A percentile compares a stretch with the other conserved stretches of the same genome.
Evolutionary conservation across 2,113 vertebrate species (phyloP).

Genomic region (Mixornis gularis): DNA sequence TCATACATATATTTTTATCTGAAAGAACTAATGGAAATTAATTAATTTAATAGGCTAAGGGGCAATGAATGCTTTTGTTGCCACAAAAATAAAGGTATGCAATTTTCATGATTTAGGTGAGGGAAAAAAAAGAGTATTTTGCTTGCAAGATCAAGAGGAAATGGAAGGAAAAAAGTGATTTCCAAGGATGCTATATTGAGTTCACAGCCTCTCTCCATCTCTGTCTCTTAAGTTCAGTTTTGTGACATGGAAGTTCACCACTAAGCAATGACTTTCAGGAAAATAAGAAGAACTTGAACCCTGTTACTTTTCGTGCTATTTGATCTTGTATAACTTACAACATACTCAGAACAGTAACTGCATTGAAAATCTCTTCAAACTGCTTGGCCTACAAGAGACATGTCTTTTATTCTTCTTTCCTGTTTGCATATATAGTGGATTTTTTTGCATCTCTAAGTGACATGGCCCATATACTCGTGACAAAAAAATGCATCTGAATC

Average conservation of each 20-base stretch:
- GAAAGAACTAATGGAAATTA: neutral
- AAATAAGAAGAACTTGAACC: neutral
- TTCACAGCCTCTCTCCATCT: neutral
- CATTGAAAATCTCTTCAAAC: neutral
- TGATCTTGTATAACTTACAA: neutral
- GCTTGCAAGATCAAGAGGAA: neutral
- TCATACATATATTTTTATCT: neutral
- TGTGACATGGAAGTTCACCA: neutral
- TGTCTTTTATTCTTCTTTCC: neutral
- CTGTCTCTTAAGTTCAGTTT: neutral
- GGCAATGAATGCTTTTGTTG: neutral
- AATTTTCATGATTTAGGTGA: neutral
- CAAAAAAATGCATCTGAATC: neutral
- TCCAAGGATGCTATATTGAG: neutral
- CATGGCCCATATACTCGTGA: neutral
- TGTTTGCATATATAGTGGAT: neutral
- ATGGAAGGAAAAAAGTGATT: neutral
- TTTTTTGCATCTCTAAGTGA: neutral
- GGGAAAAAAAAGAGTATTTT: neutral
- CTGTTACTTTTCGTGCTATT: neutral
- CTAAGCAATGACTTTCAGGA: neutral
- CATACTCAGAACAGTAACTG: neutral
- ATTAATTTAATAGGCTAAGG: neutral
- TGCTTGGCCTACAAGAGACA: neutral
- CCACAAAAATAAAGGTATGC: neutral